These are phyloP conservation scores for Thomomys bottae DNA, from an alignment of 2,113 vertebrate genomes.

Conservation along the genomic window DNA sequence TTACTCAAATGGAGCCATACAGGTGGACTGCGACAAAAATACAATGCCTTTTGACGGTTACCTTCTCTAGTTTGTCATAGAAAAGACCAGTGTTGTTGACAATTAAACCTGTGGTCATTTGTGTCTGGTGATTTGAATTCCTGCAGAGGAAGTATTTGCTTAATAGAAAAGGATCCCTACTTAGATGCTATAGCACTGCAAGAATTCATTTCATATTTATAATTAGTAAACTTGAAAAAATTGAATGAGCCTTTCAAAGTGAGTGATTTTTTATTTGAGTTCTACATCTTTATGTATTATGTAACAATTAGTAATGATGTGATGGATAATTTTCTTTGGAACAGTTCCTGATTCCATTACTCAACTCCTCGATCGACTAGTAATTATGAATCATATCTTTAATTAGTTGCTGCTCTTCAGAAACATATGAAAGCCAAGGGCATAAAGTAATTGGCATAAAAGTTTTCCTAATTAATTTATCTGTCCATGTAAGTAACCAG, in stretches of 20 bases:
- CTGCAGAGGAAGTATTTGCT: conserved; percentile 28
- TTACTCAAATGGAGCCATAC: background rate
- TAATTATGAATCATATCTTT: conserved; percentile 95
- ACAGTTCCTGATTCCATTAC: conserved; percentile 91
- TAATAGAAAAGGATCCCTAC: conserved; percentile 39
- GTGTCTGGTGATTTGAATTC: conserved; percentile 3
- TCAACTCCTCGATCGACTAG: conserved; percentile 90
- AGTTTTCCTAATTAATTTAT: conserved; percentile 97
- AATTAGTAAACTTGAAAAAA: conserved; percentile 82
- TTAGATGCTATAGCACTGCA: conserved; percentile 74
- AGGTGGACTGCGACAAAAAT: background rate
- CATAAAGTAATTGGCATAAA: conserved; percentile 96
- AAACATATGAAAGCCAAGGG: conserved; percentile 93
- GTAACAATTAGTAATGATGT: conserved; percentile 92
- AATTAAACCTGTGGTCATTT: conserved; percentile 11
- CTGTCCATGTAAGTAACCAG: conserved; percentile 92
- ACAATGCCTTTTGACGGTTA: background rate
- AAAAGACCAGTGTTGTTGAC: conserved; percentile 1
- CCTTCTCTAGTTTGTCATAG: conserved; percentile 3
- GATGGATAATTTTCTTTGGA: conserved; percentile 92
- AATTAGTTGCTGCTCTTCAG: conserved; percentile 93
- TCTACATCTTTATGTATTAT: conserved; percentile 89
- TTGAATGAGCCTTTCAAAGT: conserved; percentile 84
- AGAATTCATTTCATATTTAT: conserved; percentile 80
- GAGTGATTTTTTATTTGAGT: conserved; percentile 89